Evolutionary conservation across 2,888 invertebrate genomes (phyloP), one percentile per base, ranked within the genome.

Genomic region (Apotomis betuletana): DNA sequence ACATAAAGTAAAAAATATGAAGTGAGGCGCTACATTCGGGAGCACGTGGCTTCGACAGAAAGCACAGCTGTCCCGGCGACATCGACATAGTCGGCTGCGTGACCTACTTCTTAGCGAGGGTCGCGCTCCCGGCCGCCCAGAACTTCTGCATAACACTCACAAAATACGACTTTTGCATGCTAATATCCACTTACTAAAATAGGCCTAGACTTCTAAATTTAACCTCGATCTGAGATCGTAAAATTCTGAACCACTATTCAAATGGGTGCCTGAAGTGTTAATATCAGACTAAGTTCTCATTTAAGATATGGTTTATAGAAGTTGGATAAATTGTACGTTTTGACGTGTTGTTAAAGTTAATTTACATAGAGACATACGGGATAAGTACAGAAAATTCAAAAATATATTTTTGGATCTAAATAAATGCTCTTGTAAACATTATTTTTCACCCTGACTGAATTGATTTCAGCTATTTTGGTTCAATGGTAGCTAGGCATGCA

Each of bases 21-120:
- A 5, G 57, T 57, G 15, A 36, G 36, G 38, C 38, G 38, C 36
- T 4, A 15, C 44, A 12, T 2, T 44, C 3, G 13, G 41, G 41
- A 61, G 54, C 68, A 69, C 61, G 46, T 49, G 68, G 44, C 27
- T 61, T 44, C 27, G 54, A 46, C 52, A 61, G 60, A 49, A 46
- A 55, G 54, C 67, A 54, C 70, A 70, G 60, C 70, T 60, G 61
- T 59, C 63, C 51, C 64, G 46, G 64, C 63, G 44, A 57, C 46
- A 61, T 38, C 46, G 27, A 27, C 27, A 27, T 57, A 41, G 51
- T 38, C 62, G 61, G 64, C n/a, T 64, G 71, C 67, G 67, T 71
- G 71, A 71, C 71, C 71, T 62, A 71, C 58, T 71, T 71, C 61
- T 51, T 41, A 52, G 70, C 65, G 12, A 54, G 64, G 69, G 46